Conservation (phyloP, 1,140 invertebrate species). For the Drosophila ficusphila region DNA sequence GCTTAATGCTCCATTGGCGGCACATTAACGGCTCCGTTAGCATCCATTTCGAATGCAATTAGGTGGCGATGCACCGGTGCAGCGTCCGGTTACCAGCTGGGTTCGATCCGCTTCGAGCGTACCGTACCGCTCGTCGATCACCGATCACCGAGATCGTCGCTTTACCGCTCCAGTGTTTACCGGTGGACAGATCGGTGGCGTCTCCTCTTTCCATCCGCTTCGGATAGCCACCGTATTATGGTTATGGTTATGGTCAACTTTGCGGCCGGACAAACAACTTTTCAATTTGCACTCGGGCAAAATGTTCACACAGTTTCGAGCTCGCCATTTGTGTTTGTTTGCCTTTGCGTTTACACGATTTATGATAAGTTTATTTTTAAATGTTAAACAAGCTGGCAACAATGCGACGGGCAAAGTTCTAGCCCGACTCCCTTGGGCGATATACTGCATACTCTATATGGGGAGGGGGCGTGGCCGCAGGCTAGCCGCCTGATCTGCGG, state of each 20-base stretch:
- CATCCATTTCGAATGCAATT: constrained; percentile 68
- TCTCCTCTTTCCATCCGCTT: constrained; percentile 28
- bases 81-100: constrained; percentile 63
- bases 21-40: constrained; percentile 58
- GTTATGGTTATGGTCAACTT: constrained; percentile 77
- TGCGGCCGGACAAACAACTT: constrained; percentile 74
- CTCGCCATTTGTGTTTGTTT: constrained; percentile 42
- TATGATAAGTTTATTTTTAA: constrained; percentile 63
- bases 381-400: constrained; percentile 70
- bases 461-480: constrained; percentile 26
- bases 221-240: constrained; percentile 72
- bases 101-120: constrained; percentile 55
- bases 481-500: not conserved
- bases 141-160: not conserved
- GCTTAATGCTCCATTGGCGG: constrained; percentile 66
- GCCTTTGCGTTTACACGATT: constrained; percentile 57
- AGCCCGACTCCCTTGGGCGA: constrained; percentile 7
- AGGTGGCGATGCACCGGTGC: constrained; percentile 46
- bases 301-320: constrained; percentile 75
- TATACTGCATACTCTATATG: not conserved
- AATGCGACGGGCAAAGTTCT: constrained; percentile 37
- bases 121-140: constrained; percentile 27
- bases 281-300: constrained; percentile 66
- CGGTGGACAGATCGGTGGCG: constrained; percentile 32
- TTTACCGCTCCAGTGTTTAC: constrained; percentile 17